Evolutionary conservation across 2,113 vertebrate genomes (phyloP).

Genomic region (Albula glossodonta): DNA sequence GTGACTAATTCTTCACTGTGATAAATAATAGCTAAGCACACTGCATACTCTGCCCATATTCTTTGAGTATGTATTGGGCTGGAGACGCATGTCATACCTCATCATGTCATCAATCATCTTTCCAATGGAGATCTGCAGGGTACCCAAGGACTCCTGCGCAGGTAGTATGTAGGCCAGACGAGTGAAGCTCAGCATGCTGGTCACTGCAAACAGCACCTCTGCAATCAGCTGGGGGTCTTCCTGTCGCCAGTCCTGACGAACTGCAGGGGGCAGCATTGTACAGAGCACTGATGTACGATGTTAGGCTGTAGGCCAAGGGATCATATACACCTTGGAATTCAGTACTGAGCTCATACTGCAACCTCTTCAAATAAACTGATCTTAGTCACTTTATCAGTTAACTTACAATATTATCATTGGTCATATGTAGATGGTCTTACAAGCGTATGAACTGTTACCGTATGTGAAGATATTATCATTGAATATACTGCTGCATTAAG

Average conservation of each 20-base stretch:
- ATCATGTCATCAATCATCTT: conserved; percentile 94
- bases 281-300: neutral
- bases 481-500: neutral
- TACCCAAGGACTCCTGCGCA: conserved; percentile 85
- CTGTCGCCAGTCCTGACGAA: conserved; percentile 72
- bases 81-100: conserved; percentile 57
- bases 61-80: no score
- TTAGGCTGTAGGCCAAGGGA: no score
- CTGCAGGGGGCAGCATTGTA: conserved; percentile 51
- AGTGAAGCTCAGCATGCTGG: conserved; percentile 91
- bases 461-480: neutral
- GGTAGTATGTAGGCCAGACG: conserved; percentile 86
- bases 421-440: no score
- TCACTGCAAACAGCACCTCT: conserved; percentile 86
- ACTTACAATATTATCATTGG: no score
- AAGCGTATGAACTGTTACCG: no score
- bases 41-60: no score
- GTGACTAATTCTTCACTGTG: no score
- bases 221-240: conserved; percentile 87
- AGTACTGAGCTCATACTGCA: no score
- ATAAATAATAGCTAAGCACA: no score
- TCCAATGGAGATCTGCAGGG: conserved; percentile 88
- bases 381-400: no score
- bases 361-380: no score
- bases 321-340: no score